Conservation (phyloP, 2,113 vertebrate species). For the Pleuronectes platessa region DNA sequence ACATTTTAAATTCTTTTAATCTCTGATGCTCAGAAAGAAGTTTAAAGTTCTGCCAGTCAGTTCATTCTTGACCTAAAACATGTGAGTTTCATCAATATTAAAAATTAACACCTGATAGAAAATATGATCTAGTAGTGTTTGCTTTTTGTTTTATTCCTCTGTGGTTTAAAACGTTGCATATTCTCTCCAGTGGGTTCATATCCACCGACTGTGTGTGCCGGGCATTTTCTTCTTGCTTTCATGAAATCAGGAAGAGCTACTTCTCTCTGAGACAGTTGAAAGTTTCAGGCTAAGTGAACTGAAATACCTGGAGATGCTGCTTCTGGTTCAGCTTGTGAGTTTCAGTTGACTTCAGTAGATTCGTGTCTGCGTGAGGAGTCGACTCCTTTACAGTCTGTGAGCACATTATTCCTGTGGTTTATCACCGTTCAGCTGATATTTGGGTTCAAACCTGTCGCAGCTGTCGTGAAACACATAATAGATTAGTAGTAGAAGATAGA, state of each 20-base stretch:
- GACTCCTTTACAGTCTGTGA: no score
- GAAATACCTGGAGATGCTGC: constrained; percentile 5
- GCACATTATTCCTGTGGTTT: no score
- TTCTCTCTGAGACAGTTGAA: constrained; percentile 27
- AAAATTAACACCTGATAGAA: no score
- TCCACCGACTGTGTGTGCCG: no score
- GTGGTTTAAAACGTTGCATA: background rate
- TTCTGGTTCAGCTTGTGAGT: constrained; percentile 17
- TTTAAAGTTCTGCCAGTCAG: background rate
- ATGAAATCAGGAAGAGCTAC: constrained; percentile 26
- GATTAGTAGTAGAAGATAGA: no score
- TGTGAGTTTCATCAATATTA: no score
- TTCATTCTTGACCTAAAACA: no score
- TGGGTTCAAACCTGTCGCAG: no score
- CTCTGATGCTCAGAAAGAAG: no score
- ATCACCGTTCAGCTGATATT: no score
- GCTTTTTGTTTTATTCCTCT: background rate
- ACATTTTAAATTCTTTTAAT: background rate
- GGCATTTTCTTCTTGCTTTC: background rate
- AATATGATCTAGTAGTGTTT: no score
- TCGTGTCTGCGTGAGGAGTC: background rate
- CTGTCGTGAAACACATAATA: no score
- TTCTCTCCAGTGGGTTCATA: background rate
- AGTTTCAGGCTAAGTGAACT: constrained; percentile 22
- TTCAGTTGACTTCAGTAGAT: background rate